A percentile compares a stretch with the other conserved stretches of the same genome.
phyloP scores from a whole-genome alignment of 2,797 vertebrate genomes.

The Corythornis leucogaster region DNA sequence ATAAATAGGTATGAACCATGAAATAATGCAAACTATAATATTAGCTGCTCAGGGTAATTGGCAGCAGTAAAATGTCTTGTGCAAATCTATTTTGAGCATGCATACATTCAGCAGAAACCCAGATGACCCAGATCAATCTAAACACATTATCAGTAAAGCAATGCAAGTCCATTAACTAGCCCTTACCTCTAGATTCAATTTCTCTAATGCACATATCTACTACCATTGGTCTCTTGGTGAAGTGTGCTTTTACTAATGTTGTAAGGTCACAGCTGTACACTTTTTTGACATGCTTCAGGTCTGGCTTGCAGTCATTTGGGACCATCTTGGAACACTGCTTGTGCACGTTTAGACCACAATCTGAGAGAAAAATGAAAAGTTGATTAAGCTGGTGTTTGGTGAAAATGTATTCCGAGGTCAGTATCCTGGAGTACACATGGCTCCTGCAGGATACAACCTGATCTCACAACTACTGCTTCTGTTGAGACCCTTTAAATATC shows the following conservation, averaged over 20 bases:
- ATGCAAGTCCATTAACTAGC: not conserved
- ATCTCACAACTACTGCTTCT: not conserved
- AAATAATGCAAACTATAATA: not conserved
- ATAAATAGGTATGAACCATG: not conserved
- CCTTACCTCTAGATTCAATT: conserved; percentile 97
- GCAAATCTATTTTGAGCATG: conserved; percentile 7
- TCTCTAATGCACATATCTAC: conserved; percentile 99
- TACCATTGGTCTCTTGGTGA: conserved; percentile 96
- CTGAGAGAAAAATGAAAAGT: conserved; percentile 72
- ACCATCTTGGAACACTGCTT: conserved; percentile 98
- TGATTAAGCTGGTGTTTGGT: not conserved
- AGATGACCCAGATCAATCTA: conserved; percentile 23
- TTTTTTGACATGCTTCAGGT: conserved; percentile 97
- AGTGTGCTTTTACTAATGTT: conserved; percentile 94
- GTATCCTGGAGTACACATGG: accelerated
- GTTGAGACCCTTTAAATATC: not conserved
- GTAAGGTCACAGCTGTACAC: conserved; percentile 99
- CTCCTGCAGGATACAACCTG: not conserved
- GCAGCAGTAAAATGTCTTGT: not conserved
- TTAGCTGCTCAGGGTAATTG: not conserved
- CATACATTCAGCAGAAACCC: conserved; percentile 17
- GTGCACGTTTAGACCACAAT: conserved; percentile 98
- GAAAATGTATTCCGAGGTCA: not conserved
- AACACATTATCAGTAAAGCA: conserved; percentile 17
- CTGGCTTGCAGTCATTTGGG: conserved; percentile 95